Percentiles rank a stretch among this genome's conserved stretches.
These are phyloP conservation scores for Esox masquinongy DNA, from an alignment of 2,797 vertebrate species.

Conservation along the genomic window DNA sequence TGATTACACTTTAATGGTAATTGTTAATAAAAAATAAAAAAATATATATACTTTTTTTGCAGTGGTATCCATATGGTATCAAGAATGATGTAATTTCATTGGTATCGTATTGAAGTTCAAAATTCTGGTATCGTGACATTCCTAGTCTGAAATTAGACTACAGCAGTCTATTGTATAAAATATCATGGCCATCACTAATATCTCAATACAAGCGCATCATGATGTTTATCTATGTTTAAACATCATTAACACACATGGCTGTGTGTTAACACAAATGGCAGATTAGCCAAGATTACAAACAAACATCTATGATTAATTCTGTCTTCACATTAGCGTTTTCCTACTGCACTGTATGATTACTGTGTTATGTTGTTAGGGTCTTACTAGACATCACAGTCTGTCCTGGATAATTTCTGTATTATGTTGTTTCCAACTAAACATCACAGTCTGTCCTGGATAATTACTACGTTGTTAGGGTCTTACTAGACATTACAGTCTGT, in stretches of 20 bases:
- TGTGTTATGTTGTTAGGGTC: conserved; percentile 61
- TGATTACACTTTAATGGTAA: no score
- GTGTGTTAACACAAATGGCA: conserved; percentile 33
- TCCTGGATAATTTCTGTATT: no score
- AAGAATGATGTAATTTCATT: no score
- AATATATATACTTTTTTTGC: no score
- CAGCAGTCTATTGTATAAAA: not conserved
- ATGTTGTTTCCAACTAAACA: conserved; percentile 50
- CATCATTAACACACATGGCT: conserved; percentile 34
- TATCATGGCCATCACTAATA: conserved; percentile 10
- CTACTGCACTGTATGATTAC: conserved; percentile 71
- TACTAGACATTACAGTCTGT: not conserved
- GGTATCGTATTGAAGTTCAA: no score
- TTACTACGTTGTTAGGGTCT: conserved; percentile 1
- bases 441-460: not conserved
- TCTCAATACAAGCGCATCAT: no score
- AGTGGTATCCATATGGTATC: no score
- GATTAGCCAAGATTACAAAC: conserved; percentile 80
- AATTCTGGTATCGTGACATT: not conserved
- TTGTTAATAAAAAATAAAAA: no score
- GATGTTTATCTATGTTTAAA: conserved; percentile 48
- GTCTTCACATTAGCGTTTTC: conserved; percentile 70
- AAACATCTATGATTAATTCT: conserved; percentile 78
- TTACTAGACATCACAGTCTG: conserved; percentile 44
- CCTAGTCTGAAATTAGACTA: not conserved